Percentiles rank a stretch among this genome's conserved stretches.
These are phyloP conservation scores for Melitaea cinxia DNA, from an alignment of 1,140 invertebrate species.

Conservation along the genomic window DNA sequence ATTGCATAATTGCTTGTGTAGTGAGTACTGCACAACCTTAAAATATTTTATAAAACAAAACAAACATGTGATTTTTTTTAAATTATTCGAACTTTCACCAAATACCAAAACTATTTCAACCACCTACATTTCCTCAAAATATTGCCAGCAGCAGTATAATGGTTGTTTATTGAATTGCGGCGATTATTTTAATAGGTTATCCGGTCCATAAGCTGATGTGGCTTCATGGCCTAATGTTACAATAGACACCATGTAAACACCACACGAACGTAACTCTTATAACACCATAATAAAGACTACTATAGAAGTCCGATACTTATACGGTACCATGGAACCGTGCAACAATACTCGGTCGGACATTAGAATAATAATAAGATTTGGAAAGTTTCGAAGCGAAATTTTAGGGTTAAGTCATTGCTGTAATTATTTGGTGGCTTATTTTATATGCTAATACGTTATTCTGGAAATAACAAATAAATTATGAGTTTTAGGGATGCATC, in stretches of 20 bases:
- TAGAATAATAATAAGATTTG: constrained; percentile 67
- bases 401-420: constrained; percentile 42
- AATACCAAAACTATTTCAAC: constrained; percentile 46
- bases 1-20: too few relatives aligned
- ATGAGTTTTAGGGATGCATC: constrained; percentile 3
- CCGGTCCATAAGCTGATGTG: constrained; percentile 56
- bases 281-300: background rate
- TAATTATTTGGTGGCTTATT: constrained; percentile 50
- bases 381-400: constrained; percentile 40
- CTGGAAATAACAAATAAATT: constrained; percentile 19
- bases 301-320: background rate
- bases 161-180: constrained; percentile 73
- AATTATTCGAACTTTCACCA: background rate
- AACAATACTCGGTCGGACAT: constrained; percentile 45
- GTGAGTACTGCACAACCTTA: too few relatives aligned
- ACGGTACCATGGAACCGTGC: constrained; percentile 27
- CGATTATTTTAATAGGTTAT: constrained; percentile 77
- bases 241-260: constrained; percentile 12
- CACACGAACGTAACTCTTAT: constrained; percentile 21
- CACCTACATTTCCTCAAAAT: constrained; percentile 43
- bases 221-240: constrained; percentile 45
- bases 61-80: too few relatives aligned
- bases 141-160: constrained; percentile 57
- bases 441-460: constrained; percentile 58
- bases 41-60: too few relatives aligned